Evolutionary conservation across 2,797 vertebrate species (phyloP), one percentile per base, ranked within the genome.

Genomic region (Crax fasciolata): DNA sequence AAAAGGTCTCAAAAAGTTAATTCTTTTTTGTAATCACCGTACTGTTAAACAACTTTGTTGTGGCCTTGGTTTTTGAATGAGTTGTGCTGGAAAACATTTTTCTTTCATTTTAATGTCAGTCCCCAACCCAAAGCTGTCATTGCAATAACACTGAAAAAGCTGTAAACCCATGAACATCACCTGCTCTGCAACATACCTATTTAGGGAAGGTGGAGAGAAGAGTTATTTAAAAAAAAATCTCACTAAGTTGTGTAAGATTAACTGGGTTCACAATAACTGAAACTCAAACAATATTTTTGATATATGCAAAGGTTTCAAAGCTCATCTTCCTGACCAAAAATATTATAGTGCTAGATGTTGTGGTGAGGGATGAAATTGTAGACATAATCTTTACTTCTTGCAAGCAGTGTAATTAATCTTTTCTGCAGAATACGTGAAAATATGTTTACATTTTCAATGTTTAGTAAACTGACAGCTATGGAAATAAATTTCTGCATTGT

Each of bases 31-130:
- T 55, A 66, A 62, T 65, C 79, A 46, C 75, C 79, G 25, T 95
- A 62, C 59, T 57, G 57, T 63, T 94, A 77, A 96, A 91, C 57
- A 91, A 65, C 70, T 90, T 84, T 91, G 84, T 89, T 74, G 48
- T 81, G 84, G 63, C 86, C 84, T 91, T 77, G 44, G 46, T 57
- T 95, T 44, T 91, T 70, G 72, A 80, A 79, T 55, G 72, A 84
- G 52, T 59, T 88, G 16, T 54, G 30, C 71, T 95, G 78, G 87
- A 93, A 97, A 96, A 95, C 81, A 84, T 95, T 96, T 93, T 93
- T 87, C 43, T 75, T 96, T 84, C 58, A 62, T 95, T 84, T 93
- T 90, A 80, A 68, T 83, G 91, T 79, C 92, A 93, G 46, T 74
- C 46, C 90, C 57, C 46, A 84, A 55, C n/a, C 44, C 61, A 49